These are phyloP conservation scores for Rhinopomastus cyanomelas DNA, from an alignment of 2,113 vertebrate genomes.

Conservation along the genomic window DNA sequence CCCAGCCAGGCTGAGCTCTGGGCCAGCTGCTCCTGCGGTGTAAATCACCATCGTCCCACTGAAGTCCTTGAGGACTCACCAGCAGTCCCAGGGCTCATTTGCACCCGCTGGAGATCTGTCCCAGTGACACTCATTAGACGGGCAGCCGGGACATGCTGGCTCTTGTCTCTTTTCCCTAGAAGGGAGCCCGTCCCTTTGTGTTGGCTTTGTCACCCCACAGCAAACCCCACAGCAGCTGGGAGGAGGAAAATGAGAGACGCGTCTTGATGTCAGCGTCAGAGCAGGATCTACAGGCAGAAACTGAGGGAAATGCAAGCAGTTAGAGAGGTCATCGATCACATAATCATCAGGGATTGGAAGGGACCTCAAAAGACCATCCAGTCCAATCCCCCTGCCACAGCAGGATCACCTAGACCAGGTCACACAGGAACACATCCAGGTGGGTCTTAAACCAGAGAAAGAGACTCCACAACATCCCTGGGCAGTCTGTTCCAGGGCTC, in stretches of 20 bases:
- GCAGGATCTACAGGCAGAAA: neutral
- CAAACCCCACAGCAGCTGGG: neutral
- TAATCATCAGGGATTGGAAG: too few relatives aligned
- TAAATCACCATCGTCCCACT: neutral
- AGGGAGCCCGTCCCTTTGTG: neutral
- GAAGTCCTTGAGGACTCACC: accelerated
- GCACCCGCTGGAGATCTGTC: neutral
- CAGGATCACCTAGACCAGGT: too few relatives aligned
- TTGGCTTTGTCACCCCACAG: neutral
- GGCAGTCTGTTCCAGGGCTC: too few relatives aligned
- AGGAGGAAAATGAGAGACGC: neutral
- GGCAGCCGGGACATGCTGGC: neutral
- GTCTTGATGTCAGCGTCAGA: neutral
- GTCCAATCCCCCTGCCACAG: too few relatives aligned
- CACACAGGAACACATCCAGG: too few relatives aligned
- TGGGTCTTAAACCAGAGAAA: too few relatives aligned
- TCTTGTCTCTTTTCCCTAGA: neutral
- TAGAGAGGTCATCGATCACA: neutral
- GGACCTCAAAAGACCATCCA: too few relatives aligned
- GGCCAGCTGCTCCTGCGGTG: neutral
- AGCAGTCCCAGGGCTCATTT: neutral
- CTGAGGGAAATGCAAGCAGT: neutral
- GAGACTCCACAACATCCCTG: too few relatives aligned
- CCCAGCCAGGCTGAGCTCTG: neutral
- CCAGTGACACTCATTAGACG: neutral